Evolutionary conservation across 53 echinoderm and acorn worm genomes (phyloP), one percentile per base, ranked within the genome.

Genomic region (Echinarachnius parma): DNA sequence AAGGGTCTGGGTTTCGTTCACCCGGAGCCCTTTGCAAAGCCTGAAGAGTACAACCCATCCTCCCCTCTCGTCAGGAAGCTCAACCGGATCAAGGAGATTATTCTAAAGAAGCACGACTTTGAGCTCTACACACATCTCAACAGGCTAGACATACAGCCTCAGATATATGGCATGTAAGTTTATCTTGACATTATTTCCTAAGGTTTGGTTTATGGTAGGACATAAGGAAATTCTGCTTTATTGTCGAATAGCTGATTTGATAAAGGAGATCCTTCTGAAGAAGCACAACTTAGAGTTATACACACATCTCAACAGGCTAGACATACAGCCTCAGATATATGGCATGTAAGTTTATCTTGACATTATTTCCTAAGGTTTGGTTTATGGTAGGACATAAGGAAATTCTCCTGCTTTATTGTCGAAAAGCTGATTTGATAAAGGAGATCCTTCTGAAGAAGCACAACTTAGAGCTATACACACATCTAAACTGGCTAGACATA

Each of bases 341-440:
- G 95, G 95, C 48, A 90, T 95, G 94, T 93, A 81, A 78, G 89
- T 88, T n/a, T n/a, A n/a, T n/a, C n/a, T n/a, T n/a, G n/a, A n/a
- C n/a, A n/a, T n/a, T n/a, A n/a, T n/a, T n/a, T n/a, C n/a, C n/a
- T n/a, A n/a, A n/a, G n/a, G n/a, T n/a, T n/a, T n/a, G n/a, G n/a
- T n/a, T n/a, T n/a, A n/a, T n/a, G n/a, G n/a, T n/a, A n/a, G n/a
- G n/a, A n/a, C n/a, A n/a, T n/a, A n/a, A n/a, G n/a, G n/a, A n/a
- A n/a, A n/a, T n/a, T n/a, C n/a, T 76, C 89, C 22, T n/a, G n/a
- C n/a, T n/a, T n/a, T n/a, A n/a, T n/a, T n/a, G n/a, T n/a, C n/a
- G n/a, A n/a, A n/a, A n/a, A n/a, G n/a, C n/a, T n/a, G n/a, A n/a
- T n/a, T n/a, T n/a, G 63, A 90, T 95, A 53, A 81, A 87, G 39